Percentiles rank a stretch among this genome's conserved stretches.
Conservation (phyloP, 2,113 vertebrate species). For the Pyrgilauda ruficollis region DNA sequence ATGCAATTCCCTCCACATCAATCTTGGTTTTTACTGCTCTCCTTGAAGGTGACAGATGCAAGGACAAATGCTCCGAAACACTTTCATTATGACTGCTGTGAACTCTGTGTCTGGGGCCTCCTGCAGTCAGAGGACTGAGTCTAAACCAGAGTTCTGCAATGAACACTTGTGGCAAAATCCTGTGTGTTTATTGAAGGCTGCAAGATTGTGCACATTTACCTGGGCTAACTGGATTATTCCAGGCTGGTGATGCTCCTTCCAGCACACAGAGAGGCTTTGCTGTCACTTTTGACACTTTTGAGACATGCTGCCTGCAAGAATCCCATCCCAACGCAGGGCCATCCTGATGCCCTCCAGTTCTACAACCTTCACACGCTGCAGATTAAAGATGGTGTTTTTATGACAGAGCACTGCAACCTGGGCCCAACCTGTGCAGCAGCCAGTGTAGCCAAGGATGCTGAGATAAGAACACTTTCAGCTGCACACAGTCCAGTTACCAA, state of each 20-base stretch:
- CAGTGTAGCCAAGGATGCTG: fast-evolving
- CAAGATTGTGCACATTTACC: not conserved
- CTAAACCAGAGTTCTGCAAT: not conserved
- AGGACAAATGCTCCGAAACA: not conserved
- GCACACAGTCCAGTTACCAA: not conserved
- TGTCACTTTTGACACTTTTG: not conserved
- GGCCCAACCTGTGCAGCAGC: not conserved
- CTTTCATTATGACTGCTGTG: not conserved
- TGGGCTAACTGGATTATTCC: not conserved
- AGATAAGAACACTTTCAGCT: not conserved
- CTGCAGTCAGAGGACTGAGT: not conserved
- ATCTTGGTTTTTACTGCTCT: not conserved
- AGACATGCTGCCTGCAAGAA: not conserved
- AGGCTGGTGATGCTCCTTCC: not conserved
- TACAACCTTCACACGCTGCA: not conserved
- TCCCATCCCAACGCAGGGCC: not conserved
- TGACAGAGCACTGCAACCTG: not conserved
- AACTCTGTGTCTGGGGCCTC: not conserved
- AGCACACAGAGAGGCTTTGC: not conserved
- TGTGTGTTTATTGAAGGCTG: not conserved
- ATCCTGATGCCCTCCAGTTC: not conserved
- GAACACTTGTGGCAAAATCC: not conserved
- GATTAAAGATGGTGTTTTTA: not conserved
- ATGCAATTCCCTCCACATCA: not conserved
- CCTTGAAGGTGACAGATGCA: not conserved